Base-by-base conservation (phyloP, 2,113 vertebrate genomes). In the Oostethus manadensis region DNA sequence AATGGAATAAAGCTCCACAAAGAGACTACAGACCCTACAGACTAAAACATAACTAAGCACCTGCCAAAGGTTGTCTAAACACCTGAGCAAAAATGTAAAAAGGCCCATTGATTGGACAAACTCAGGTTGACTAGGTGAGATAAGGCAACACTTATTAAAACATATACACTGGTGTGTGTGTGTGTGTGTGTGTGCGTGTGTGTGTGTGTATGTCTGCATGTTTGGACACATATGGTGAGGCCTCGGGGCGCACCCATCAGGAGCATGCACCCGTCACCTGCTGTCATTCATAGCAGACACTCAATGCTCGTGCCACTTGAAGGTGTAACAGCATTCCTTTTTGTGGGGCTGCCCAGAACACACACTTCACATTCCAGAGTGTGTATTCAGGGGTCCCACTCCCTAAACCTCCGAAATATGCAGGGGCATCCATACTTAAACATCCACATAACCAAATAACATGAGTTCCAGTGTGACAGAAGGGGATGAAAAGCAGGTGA, bases 351-450 rank as follows among this genome's bases (percentile, higher is more conserved):
- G 60, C 76, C 66, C 73, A 65, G 82, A 84, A 82, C 78, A 77
- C 74, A 78, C 86, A 82, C 64, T 83, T 73, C 46, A 71, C 81
- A 88, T 88, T 86, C 83, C 81, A 72, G 18, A 10, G 4, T 48
- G 73, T 80, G 78, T 83, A 86, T 88, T 85, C 81, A 81, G 65
- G 69, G 81, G 68, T 81, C 63, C 83, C 84, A 83, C 84, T 83
- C 83, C 83, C 75, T 79, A 51, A 83, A 80, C 68, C 66, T 68
- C 49, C 56, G 44, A 76, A 79, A 83, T 82, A 84, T 83, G 84
- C 68, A 74, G 62, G 75, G 62, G 18, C 48, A 67, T 17, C 77
- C 73, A 81, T 45, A 59, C 60, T 43, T 6, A 65, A 61, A 63
- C 50, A 64, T 35, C 51, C 17, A 20, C 47, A 68, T 65, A 50